These are phyloP conservation scores for Lonchura striata DNA, from an alignment of 2,113 vertebrate species.

Conservation along the genomic window DNA sequence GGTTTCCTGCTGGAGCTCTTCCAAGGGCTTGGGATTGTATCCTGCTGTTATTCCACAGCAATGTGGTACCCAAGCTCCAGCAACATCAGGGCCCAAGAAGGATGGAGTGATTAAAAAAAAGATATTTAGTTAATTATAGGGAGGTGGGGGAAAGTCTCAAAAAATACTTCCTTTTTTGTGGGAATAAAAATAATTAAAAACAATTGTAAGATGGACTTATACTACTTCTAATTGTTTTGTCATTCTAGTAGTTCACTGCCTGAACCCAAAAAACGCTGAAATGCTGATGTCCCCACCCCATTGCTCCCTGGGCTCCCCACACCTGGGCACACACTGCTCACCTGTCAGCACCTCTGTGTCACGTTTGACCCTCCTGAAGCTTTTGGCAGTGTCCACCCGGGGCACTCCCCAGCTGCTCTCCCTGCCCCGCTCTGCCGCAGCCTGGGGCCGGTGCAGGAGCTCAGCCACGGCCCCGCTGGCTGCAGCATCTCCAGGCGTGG, in stretches of 20 bases:
- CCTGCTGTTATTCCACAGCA: not conserved
- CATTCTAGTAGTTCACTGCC: not conserved
- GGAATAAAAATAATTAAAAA: not conserved
- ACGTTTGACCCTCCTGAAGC: not conserved
- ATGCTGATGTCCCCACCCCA: accelerated
- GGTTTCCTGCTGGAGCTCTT: not conserved
- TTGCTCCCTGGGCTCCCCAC: accelerated
- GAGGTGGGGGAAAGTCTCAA: not conserved
- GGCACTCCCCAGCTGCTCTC: not conserved
- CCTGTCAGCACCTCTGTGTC: not conserved
- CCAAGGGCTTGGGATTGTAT: not conserved
- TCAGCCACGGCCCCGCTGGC: accelerated
- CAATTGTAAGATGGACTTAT: not conserved
- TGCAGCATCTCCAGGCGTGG: accelerated
- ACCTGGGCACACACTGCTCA: accelerated
- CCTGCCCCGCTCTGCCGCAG: accelerated
- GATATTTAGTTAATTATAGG: not conserved
- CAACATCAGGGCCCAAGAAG: not conserved
- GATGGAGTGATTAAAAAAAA: not conserved
- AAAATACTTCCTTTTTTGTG: not conserved
- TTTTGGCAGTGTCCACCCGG: accelerated
- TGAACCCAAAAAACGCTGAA: not conserved
- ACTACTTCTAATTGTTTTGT: not conserved
- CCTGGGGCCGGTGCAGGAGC: accelerated
- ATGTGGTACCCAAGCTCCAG: not conserved